Percentiles rank a stretch among this genome's conserved stretches.
Conservation (phyloP, 2,888 invertebrate species). For the Dasysyrphus albostriatus region DNA sequence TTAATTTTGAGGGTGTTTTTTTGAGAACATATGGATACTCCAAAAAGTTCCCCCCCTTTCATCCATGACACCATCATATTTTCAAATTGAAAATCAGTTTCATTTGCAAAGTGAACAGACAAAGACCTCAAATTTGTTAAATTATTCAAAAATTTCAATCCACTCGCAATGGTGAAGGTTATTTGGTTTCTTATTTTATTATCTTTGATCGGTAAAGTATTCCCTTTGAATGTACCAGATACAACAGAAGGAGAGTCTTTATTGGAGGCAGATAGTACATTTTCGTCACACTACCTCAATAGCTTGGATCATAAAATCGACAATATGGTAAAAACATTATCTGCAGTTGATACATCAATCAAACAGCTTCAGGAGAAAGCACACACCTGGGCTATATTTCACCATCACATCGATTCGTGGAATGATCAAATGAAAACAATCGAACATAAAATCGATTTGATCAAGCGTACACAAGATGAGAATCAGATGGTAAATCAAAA, state of each 20-base stretch:
- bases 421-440: conserved; percentile 85
- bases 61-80: neutral
- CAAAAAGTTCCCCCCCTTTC: neutral
- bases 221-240: conserved; percentile 40
- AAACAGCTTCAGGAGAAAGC: conserved; percentile 84
- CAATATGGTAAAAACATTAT: conserved; percentile 81
- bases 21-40: neutral
- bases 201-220: conserved; percentile 39
- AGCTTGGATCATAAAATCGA: conserved; percentile 83
- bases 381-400: conserved; percentile 85
- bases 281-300: conserved; percentile 58
- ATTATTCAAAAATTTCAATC: neutral
- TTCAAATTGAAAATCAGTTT: conserved; percentile 3
- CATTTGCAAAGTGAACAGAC: neutral
- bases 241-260: neutral
- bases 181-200: conserved; percentile 33
- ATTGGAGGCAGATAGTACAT: neutral
- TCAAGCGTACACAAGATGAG: conserved; percentile 82
- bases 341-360: conserved; percentile 84
- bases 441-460: conserved; percentile 84
- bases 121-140: neutral
- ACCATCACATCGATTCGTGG: conserved; percentile 85
- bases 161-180: neutral
- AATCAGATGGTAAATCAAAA: conserved; percentile 78
- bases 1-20: neutral